Conservation (phyloP, 2,888 invertebrate genomes). For the Coremacera marginata region DNA sequence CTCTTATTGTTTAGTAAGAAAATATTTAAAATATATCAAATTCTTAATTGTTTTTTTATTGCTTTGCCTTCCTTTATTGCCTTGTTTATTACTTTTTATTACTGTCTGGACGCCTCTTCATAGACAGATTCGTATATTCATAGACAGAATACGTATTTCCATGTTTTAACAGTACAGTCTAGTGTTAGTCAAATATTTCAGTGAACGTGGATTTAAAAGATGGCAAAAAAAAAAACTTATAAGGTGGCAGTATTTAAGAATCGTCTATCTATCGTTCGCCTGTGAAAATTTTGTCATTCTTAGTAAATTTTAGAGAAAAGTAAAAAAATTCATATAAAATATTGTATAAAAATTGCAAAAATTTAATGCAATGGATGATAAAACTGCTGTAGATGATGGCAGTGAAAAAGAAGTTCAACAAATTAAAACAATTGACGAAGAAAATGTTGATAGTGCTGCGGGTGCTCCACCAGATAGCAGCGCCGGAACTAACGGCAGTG, state of each 20-base stretch:
- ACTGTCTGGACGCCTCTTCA: too few species aligned
- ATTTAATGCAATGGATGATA: constrained; percentile 17
- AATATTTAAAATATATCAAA: too few species aligned
- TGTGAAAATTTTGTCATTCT: not conserved
- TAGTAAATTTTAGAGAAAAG: not conserved
- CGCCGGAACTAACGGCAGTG: not conserved
- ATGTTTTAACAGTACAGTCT: too few species aligned
- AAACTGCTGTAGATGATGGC: constrained; percentile 17
- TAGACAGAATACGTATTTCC: too few species aligned
- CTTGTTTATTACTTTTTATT: too few species aligned
- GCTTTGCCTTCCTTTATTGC: too few species aligned
- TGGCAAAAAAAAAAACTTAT: not conserved
- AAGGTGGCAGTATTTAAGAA: not conserved
- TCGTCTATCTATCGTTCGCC: not conserved
- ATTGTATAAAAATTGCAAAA: not conserved
- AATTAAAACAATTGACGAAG: not conserved
- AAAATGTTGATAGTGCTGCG: constrained; percentile 10
- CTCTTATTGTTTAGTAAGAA: too few species aligned
- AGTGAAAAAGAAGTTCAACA: not conserved
- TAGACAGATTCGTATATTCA: too few species aligned
- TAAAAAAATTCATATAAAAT: not conserved
- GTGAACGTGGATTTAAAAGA: too few species aligned
- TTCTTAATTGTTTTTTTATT: too few species aligned
- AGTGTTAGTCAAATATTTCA: too few species aligned
- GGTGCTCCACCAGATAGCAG: constrained; percentile 12